These are phyloP conservation scores for Nomada lathburiana DNA, from an alignment of 2,888 invertebrate genomes.

Conservation along the genomic window DNA sequence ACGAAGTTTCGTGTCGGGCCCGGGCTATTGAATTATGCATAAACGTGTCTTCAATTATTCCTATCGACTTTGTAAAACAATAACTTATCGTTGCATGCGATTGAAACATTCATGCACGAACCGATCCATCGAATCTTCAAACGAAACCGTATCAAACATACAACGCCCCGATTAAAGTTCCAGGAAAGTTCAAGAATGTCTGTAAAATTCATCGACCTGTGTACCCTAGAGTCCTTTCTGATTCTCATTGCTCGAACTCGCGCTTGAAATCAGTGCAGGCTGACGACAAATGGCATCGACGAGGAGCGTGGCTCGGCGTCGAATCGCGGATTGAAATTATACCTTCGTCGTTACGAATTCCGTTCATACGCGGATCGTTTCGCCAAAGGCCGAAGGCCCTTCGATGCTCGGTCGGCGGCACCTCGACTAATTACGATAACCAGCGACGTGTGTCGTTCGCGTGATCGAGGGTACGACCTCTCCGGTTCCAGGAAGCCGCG, in stretches of 20 bases:
- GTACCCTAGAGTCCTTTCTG: neutral
- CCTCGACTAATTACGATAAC: constrained; percentile 36
- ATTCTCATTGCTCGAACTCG: too few species aligned
- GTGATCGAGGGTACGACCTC: constrained; percentile 34
- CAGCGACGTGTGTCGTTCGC: constrained; percentile 31
- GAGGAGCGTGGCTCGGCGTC: too few species aligned
- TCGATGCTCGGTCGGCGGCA: neutral
- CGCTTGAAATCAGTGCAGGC: too few species aligned
- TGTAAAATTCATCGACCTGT: neutral
- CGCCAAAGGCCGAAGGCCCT: too few species aligned
- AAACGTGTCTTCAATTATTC: constrained; percentile 18
- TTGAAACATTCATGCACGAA: neutral
- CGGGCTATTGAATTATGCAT: constrained; percentile 33
- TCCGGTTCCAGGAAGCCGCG: constrained; percentile 30
- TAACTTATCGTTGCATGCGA: neutral
- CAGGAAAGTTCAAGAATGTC: neutral
- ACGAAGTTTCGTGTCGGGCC: constrained; percentile 39
- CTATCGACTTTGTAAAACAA: neutral
- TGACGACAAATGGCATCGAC: too few species aligned
- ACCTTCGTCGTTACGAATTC: neutral
- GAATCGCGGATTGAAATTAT: neutral
- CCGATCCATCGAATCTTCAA: neutral
- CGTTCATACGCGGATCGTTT: too few species aligned
- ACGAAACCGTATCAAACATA: neutral
- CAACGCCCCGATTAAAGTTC: neutral